Conservation (phyloP, 2,797 vertebrate species). For the Vespertilio murinus region DNA sequence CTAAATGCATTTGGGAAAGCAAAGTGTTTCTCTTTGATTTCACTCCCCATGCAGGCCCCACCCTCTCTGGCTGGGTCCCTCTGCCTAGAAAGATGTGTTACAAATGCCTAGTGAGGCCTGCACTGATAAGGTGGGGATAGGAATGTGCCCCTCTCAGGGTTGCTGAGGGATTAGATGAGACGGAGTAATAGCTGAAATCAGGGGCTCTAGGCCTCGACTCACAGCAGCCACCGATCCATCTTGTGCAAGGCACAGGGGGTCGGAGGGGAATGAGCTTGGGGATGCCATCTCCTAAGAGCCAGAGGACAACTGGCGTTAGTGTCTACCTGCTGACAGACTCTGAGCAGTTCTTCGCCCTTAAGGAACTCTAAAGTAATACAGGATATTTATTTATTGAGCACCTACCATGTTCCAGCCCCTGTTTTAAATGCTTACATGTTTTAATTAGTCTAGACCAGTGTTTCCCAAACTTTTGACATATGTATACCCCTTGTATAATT, state of each 20-base stretch:
- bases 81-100: not conserved
- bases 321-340: not conserved
- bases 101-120: not conserved
- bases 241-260: not conserved
- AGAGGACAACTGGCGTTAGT: not conserved
- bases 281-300: not conserved
- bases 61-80: not conserved
- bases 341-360: not conserved
- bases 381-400: too few relatives aligned
- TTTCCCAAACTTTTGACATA: too few relatives aligned
- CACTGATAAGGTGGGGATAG: not conserved
- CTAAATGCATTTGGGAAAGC: not conserved
- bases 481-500: too few relatives aligned
- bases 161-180: not conserved
- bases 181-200: rapidly evolving
- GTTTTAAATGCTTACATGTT: not conserved
- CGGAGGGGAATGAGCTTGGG: not conserved
- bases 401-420: not conserved
- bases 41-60: rapidly evolving
- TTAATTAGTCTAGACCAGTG: not conserved
- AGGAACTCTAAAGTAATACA: not conserved
- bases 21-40: not conserved
- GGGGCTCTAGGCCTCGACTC: not conserved
- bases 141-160: rapidly evolving
- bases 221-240: rapidly evolving